Evolutionary conservation across 1,140 invertebrate species (phyloP), one percentile per base, ranked within the genome.

Genomic region (Phortica variegata): DNA sequence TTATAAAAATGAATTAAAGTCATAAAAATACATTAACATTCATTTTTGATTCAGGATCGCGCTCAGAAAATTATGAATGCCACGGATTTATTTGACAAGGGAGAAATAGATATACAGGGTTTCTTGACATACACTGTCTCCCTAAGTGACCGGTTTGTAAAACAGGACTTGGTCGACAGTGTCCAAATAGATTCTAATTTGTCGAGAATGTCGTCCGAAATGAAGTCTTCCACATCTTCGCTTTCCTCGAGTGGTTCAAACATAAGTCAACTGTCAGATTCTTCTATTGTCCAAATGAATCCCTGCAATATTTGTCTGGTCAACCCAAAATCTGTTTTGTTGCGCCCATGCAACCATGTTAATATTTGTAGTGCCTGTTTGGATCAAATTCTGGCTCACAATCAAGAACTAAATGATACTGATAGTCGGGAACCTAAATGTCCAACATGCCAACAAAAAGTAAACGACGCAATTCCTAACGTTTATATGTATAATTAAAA

Each of bases 141-240:
- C n/a, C n/a, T n/a, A n/a, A n/a, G n/a, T 40, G 19, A 40, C n/a
- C 16, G 18, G 26, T 40, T 40, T 40, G 13, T 18, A 18, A 40
- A 40, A 5, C 38, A 13, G n/a, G n/a, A n/a, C n/a, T n/a, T n/a
- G n/a, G 38, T 40, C 19, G 38, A 40, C 18, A 40, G 18, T 19
- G n/a, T n/a, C n/a, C n/a, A n/a, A n/a, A n/a, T n/a, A n/a, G 38
- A 40, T 21, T 21, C 38, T 13, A 40, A 40, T 40, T 40, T 40
- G 21, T 8, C 9, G 16, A 17, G 21, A 16, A 5, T 39, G 37
- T 40, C 26, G 21, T 8, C 9, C 19, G 17, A 39, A 16, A 5
- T 39, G 37, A 39, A 39, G 21, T 39, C 37, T 15, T 39, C 17
- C 18, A 39, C 37, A 16, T 39, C 37, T 19, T 39, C 37, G 16